Evolutionary conservation across 1,140 invertebrate genomes (phyloP), one percentile per base, ranked within the genome.

Genomic region (Cephus cinctus): DNA sequence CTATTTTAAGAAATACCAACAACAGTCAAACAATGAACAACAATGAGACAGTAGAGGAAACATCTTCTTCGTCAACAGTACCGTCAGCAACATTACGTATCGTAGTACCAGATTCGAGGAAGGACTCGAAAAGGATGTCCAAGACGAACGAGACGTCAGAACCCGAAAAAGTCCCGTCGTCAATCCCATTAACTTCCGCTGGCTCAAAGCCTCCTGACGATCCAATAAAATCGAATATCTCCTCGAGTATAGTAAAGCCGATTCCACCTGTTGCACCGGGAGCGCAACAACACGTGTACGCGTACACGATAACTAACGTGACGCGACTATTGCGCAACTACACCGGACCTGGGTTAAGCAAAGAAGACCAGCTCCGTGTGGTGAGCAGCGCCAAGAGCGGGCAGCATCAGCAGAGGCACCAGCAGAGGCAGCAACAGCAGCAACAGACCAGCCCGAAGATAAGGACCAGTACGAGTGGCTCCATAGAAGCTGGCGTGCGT

Each of bases 291-390:
- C 69, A 74, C 66, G 67, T 69, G 60, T 73, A 74, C 61, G 64
- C 70, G 50, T 74, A 74, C 61, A 73, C 69, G 63, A 73, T 74
- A 67, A 74, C 70, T 43, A 73, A 74, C 55, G 66, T 74, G 63
- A 74, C 71, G 59, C 63, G 71, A 57, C 60, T 71, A 52, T 71
- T 74, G 62, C 70, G 71, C 60, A 74, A 74, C 63, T 73, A 74
- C 57, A 71, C 69, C 59, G 71, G 69, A 65, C 66, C 67, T 65
- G 63, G 66, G 65, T 50, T 60, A 66, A 71, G 57, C 52, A 55
- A 57, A 40, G 56, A 53, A 46, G 54, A 27, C 12, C 39, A 32
- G 32, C n/a, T n/a, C n/a, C n/a, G n/a, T n/a, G n/a, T 36, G 32
- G 32, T 51, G 32, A 27, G 19, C 14, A 12, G 14, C 12, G 36